A percentile compares a stretch with the other conserved stretches of the same genome.
Conservation (phyloP, 2,888 invertebrate genomes). For the Slavum lentiscoides region DNA sequence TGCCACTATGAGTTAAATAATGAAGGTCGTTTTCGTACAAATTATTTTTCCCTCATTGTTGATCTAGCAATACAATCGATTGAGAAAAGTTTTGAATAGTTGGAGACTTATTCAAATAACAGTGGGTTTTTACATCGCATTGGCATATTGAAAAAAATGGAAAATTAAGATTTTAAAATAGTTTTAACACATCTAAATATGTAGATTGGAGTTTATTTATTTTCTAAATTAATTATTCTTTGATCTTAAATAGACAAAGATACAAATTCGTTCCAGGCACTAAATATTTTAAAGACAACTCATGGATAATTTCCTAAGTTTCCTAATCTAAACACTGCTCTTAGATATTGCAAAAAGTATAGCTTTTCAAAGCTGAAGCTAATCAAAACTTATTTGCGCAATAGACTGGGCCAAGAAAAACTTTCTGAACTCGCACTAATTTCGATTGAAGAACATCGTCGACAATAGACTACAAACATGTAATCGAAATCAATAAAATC, state of each 20-base stretch:
- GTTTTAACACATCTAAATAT: too few species aligned
- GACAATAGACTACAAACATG: constrained; percentile 1
- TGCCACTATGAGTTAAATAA: too few species aligned
- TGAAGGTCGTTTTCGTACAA: too few species aligned
- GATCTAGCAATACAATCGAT: too few species aligned
- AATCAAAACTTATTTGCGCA: constrained; percentile 10
- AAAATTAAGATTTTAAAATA: too few species aligned
- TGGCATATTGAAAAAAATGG: too few species aligned
- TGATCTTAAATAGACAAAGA: neutral
- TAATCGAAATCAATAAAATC: constrained; percentile 16
- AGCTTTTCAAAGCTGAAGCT: neutral
- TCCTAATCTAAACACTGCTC: constrained; percentile 10
- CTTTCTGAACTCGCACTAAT: neutral
- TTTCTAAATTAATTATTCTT: constrained; percentile 13
- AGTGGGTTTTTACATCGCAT: too few species aligned
- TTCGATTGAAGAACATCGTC: constrained; percentile 21
- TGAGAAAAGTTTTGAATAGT: too few species aligned
- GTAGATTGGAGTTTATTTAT: neutral
- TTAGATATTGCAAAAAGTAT: neutral
- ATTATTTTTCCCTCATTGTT: too few species aligned
- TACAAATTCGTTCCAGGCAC: neutral
- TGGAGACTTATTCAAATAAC: too few species aligned
- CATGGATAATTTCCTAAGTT: constrained; percentile 2
- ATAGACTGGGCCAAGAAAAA: constrained; percentile 2
- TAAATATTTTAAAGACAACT: neutral